These are phyloP conservation scores for Teleopsis dalmanni DNA, from an alignment of 1,140 invertebrate species.

Conservation along the genomic window DNA sequence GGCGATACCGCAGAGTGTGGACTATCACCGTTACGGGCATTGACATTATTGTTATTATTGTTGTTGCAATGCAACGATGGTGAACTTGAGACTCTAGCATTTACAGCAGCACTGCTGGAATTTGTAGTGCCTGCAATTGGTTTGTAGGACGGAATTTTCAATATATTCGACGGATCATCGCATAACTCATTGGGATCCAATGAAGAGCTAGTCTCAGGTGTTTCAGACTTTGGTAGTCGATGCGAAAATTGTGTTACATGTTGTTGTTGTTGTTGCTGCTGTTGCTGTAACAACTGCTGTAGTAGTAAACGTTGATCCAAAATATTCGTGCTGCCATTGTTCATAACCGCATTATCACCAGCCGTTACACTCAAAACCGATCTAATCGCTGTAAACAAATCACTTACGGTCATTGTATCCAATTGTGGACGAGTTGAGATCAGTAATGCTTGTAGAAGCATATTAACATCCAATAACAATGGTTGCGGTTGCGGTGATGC, in stretches of 20 bases:
- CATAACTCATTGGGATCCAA: constrained; percentile 46
- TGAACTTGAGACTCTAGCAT: constrained; percentile 26
- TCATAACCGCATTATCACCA: constrained; percentile 19
- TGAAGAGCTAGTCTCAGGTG: constrained; percentile 39
- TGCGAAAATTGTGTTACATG: constrained; percentile 23
- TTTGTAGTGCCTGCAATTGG: constrained; percentile 53
- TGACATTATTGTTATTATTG: constrained; percentile 13
- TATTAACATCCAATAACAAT: constrained; percentile 25
- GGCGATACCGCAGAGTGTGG: constrained; percentile 30
- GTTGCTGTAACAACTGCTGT: constrained; percentile 26
- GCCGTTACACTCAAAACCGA: not conserved
- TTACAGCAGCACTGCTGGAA: constrained; percentile 42
- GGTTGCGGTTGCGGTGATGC: constrained; percentile 39
- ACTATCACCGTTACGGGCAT: constrained; percentile 24
- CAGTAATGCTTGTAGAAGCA: constrained; percentile 34
- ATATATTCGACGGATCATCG: constrained; percentile 62
- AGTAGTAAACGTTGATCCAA: constrained; percentile 20
- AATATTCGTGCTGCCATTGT: constrained; percentile 25
- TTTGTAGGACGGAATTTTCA: constrained; percentile 89
- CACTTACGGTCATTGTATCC: constrained; percentile 16
- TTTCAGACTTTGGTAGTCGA: constrained; percentile 41
- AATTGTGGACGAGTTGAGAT: constrained; percentile 25
- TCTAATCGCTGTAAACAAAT: constrained; percentile 6
- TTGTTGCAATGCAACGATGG: constrained; percentile 10
- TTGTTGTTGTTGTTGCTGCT: constrained; percentile 25